phyloP scores from a whole-genome alignment of 92 coral and sea anemone genomes.

The Pocillopora meandrina region DNA sequence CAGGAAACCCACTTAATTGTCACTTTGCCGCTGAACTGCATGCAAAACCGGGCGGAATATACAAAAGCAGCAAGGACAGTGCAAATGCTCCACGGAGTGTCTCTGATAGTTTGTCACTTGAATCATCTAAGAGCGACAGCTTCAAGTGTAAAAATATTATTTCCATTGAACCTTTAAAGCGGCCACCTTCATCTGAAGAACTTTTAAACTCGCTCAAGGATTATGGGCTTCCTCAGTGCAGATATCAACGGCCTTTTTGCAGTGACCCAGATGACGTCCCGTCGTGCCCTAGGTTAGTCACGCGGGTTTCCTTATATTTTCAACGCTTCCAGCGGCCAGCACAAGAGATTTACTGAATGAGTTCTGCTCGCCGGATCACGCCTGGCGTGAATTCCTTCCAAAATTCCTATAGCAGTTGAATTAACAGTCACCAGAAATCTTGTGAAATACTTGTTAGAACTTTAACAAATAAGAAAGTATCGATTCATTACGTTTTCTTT shows the following conservation, averaged over 20 bases:
- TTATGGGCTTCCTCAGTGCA: conserved; percentile 80
- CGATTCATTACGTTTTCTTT: neutral
- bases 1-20: neutral
- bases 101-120: neutral
- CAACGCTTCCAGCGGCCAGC: neutral
- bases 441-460: too few species aligned
- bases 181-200: conserved; percentile 68
- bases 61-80: neutral
- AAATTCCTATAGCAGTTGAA: too few species aligned
- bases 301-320: neutral
- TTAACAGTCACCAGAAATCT: too few species aligned
- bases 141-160: neutral
- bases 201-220: conserved; percentile 58
- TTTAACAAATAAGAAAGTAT: too few species aligned
- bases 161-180: conserved; percentile 63
- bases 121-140: neutral
- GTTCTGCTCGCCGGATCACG: too few species aligned
- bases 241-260: conserved; percentile 87
- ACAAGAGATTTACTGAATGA: neutral
- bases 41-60: neutral
- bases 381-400: too few species aligned
- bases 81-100: neutral
- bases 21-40: neutral
- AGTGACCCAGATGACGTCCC: conserved; percentile 95
- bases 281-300: conserved; percentile 66